Percentiles rank a stretch among this genome's conserved stretches.
Evolutionary conservation across 1,140 invertebrate genomes (phyloP).

Genomic region (Littorina saxatilis): DNA sequence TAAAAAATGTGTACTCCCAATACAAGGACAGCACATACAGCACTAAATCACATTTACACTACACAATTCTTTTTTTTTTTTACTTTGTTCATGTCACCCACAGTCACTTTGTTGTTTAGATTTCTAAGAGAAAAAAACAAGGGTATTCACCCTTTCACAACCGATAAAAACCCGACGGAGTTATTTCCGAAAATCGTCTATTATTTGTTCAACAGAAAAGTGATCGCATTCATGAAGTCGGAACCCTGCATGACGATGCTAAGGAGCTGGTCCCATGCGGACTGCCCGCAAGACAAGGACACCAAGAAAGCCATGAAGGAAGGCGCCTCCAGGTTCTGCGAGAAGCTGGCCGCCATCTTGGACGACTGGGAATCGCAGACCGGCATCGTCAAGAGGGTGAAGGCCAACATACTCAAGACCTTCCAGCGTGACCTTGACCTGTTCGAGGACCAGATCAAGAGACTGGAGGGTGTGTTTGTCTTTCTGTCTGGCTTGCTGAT

Average conservation of each 20-base stretch:
- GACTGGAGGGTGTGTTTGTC: slow-evolving; percentile 55
- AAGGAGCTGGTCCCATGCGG: slow-evolving; percentile 7
- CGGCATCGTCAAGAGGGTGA: slow-evolving; percentile 48
- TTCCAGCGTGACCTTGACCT: slow-evolving; percentile 61
- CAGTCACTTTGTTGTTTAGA: no score
- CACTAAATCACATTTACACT: no score
- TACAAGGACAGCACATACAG: no score
- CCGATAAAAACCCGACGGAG: no score
- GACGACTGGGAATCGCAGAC: slow-evolving; percentile 60
- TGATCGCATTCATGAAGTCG: slow-evolving; percentile 20
- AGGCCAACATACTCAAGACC: slow-evolving; percentile 56
- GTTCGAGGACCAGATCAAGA: slow-evolving; percentile 62
- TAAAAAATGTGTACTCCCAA: no score
- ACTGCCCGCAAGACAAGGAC: slow-evolving; percentile 32
- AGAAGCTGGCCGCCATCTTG: slow-evolving; percentile 48
- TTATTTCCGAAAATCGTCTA: no score
- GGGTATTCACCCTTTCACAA: no score
- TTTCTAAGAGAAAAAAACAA: no score
- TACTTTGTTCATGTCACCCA: no score
- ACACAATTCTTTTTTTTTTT: no score
- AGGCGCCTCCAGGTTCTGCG: slow-evolving; percentile 49
- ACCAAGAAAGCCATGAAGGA: slow-evolving; percentile 45
- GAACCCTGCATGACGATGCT: slow-evolving; percentile 9
- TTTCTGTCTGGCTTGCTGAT: no score
- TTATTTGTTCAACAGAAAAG: slow-evolving; percentile 11